Evolutionary conservation across 1,140 invertebrate species (phyloP).

Genomic region (Propsilocerus akamusi): DNA sequence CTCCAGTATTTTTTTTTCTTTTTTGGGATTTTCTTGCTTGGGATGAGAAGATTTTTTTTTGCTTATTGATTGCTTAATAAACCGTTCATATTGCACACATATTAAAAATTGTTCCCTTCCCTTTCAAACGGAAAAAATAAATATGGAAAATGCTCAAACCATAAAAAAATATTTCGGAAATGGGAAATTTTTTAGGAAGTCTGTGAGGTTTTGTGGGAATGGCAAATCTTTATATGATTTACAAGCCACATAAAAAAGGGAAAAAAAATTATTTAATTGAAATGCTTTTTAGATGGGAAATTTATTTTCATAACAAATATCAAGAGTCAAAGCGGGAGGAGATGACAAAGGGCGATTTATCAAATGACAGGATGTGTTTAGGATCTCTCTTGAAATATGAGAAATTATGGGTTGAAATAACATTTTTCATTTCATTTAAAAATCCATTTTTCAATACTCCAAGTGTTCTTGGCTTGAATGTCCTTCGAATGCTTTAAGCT

Average conservation of each 20-base stretch:
- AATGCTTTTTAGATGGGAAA: neutral
- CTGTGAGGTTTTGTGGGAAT: too few species aligned
- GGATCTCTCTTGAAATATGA: neutral
- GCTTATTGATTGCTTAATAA: constrained; percentile 2
- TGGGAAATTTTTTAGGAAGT: too few species aligned
- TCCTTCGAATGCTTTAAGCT: too few species aligned
- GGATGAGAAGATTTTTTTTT: neutral
- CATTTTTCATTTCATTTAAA: neutral
- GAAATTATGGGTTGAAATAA: neutral
- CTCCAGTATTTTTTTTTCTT: neutral
- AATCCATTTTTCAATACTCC: constrained; percentile 2
- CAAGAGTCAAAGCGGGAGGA: too few species aligned
- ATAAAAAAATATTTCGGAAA: neutral
- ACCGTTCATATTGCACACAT: neutral
- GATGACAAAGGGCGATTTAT: neutral
- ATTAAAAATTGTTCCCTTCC: neutral
- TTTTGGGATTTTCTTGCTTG: neutral
- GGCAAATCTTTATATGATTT: constrained; percentile 3
- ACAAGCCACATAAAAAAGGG: neutral
- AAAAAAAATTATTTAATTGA: neutral
- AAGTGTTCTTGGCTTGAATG: too few species aligned
- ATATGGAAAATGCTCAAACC: neutral
- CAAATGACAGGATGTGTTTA: constrained; percentile 1
- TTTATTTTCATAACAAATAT: neutral
- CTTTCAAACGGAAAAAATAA: too few species aligned